Conservation (phyloP, 1,140 invertebrate genomes). For the Hycleus phaleratus region DNA sequence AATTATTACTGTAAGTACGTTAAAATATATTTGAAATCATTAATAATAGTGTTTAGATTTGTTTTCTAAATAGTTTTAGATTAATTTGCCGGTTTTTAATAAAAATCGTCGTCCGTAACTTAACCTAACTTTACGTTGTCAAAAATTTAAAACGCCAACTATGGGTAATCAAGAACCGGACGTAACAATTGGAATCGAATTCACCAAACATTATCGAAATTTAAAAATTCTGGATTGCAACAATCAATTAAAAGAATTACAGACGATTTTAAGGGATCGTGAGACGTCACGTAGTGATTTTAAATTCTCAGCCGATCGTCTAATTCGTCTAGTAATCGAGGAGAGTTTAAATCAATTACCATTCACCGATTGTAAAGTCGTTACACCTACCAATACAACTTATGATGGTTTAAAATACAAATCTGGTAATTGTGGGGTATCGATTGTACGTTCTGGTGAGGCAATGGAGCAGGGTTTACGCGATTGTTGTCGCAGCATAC, state of each 20-base stretch:
- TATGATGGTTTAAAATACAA: slow-evolving; percentile 91
- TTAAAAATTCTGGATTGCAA: slow-evolving; percentile 75
- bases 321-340: slow-evolving; percentile 94
- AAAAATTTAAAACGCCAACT: not conserved
- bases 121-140: slow-evolving; percentile 13
- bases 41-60: no score
- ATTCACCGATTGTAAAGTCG: slow-evolving; percentile 79
- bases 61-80: no score
- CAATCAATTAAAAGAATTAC: slow-evolving; percentile 85
- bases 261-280: slow-evolving; percentile 92
- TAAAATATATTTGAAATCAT: no score
- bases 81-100: no score
- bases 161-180: slow-evolving; percentile 34
- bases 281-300: slow-evolving; percentile 92
- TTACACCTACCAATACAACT: slow-evolving; percentile 83
- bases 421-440: slow-evolving; percentile 97
- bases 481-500: slow-evolving; percentile 95
- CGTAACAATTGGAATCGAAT: slow-evolving; percentile 18
- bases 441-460: slow-evolving; percentile 89
- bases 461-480: slow-evolving; percentile 97
- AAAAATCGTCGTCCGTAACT: not conserved
- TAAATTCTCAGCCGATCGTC: slow-evolving; percentile 94
- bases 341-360: slow-evolving; percentile 96
- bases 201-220: slow-evolving; percentile 58
- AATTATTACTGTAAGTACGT: no score